Base-by-base conservation (phyloP, 2,797 vertebrate species). In the Lacerta bilineata region DNA sequence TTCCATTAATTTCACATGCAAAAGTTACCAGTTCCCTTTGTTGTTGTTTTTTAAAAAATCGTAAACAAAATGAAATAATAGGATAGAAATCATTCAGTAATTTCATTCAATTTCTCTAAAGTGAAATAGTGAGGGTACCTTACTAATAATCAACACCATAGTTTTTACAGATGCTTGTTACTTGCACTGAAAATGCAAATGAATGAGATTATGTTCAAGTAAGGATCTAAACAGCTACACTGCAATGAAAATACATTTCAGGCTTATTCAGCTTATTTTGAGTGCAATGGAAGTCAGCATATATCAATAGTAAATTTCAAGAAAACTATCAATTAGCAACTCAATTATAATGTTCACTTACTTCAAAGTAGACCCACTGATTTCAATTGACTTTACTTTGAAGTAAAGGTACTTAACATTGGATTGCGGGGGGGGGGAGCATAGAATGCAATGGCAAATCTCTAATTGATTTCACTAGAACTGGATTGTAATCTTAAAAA, bases 1-100 rank as follows among this genome's bases (percentile, higher is more conserved):
- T 94, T 85, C 92, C 92, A 91, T 93, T 91, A 94, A 87, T 13
- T 92, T 95, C 94, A 87, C 88, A 59, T 71, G 83, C 86, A 91
- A 91, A 93, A 55, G 10, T 18, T 72, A 5, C 36, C n/a, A 17
- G n/a, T 72, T 36, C 17, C 10, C 15, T 17, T 72, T 55, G 61
- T 74, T 87, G 89, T 66, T 41, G 27, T 43, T 83, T 33, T 15
- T 29, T 85, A 1, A 85, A 83, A 46, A 80, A 90, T 79, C 1
- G 72, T 29, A 76, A 77, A 55, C 23, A 81, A 29, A 13, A 41
- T 61, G n/a, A 66, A 75, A 81, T 46, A 64, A n/a, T 23, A 61
- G 23, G 29, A 39, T 13, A 29, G 33, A 93, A 89, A 89, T 90
- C 93, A 82, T 89, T 61, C 41, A 6, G 79, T 76, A 86, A 92